These are phyloP conservation scores for Cyclargus thomasi DNA, from an alignment of 1,140 invertebrate genomes.

Conservation along the genomic window DNA sequence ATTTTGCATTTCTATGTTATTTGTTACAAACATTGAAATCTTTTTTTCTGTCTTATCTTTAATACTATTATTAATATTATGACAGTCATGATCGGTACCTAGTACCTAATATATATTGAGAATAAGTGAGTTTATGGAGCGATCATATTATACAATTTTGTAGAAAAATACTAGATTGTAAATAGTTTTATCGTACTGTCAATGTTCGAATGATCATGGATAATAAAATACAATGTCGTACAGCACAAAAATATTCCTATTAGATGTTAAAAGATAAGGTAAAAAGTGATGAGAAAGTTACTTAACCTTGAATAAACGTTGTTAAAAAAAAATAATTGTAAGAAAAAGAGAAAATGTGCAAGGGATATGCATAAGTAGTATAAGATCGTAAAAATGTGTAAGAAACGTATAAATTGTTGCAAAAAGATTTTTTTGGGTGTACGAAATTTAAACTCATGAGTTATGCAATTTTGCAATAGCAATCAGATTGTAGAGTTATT, in stretches of 20 bases:
- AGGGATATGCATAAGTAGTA: background rate
- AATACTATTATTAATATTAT: too few relatives aligned
- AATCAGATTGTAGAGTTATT: too few relatives aligned
- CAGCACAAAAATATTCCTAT: conserved; percentile 12
- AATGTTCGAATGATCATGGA: background rate
- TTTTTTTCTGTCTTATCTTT: too few relatives aligned
- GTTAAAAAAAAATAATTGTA: background rate
- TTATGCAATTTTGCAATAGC: too few relatives aligned
- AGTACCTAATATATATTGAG: background rate
- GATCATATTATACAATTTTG: background rate
- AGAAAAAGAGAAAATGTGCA: background rate
- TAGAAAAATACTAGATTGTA: background rate
- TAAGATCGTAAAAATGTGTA: background rate
- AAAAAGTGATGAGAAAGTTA: background rate
- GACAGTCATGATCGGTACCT: too few relatives aligned
- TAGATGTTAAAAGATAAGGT: background rate
- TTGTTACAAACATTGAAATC: too few relatives aligned
- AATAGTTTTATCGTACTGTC: background rate
- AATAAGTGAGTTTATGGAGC: background rate
- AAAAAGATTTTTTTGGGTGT: too few relatives aligned
- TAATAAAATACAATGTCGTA: background rate
- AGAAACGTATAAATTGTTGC: background rate
- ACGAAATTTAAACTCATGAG: too few relatives aligned
- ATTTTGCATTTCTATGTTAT: too few relatives aligned
- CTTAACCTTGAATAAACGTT: background rate